A percentile compares a stretch with the other conserved stretches of the same genome.
Evolutionary conservation across 2,888 invertebrate genomes (phyloP).

Genomic region (Lepidochrysops patricia): DNA sequence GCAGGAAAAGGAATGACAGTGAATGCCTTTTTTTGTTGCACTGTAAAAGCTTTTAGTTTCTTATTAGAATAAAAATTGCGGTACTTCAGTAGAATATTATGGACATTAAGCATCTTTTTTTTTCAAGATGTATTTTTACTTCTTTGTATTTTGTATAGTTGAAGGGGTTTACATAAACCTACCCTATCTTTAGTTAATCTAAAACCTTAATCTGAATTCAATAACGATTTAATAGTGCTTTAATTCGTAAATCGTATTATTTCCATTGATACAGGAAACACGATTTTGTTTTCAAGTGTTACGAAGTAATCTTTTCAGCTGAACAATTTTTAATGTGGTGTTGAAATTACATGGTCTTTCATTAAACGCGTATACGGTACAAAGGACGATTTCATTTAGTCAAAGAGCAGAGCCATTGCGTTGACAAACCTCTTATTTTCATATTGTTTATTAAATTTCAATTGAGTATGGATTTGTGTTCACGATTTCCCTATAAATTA

Average conservation of each 20-base stretch:
- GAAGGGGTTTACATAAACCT: too few species aligned
- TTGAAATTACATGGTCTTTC: not conserved
- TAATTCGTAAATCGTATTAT: too few species aligned
- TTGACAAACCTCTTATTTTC: not conserved
- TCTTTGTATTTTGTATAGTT: too few species aligned
- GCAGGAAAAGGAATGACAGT: not conserved
- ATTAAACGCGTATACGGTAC: not conserved
- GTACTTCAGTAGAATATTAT: not conserved
- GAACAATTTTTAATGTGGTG: not conserved
- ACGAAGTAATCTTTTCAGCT: not conserved
- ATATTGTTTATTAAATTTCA: not conserved
- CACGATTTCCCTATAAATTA: not conserved
- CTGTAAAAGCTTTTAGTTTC: slow-evolving; percentile 8
- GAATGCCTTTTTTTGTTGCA: not conserved
- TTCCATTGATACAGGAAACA: too few species aligned
- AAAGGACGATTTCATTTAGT: not conserved
- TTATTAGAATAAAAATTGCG: not conserved
- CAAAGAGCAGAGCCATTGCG: not conserved
- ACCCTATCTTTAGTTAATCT: too few species aligned
- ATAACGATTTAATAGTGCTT: too few species aligned
- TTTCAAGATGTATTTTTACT: not conserved
- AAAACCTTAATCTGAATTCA: too few species aligned
- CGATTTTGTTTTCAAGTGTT: too few species aligned
- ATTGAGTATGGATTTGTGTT: not conserved
- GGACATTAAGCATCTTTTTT: not conserved